Base-by-base conservation (phyloP, 2,113 vertebrate genomes). In the Chiloscyllium plagiosum region DNA sequence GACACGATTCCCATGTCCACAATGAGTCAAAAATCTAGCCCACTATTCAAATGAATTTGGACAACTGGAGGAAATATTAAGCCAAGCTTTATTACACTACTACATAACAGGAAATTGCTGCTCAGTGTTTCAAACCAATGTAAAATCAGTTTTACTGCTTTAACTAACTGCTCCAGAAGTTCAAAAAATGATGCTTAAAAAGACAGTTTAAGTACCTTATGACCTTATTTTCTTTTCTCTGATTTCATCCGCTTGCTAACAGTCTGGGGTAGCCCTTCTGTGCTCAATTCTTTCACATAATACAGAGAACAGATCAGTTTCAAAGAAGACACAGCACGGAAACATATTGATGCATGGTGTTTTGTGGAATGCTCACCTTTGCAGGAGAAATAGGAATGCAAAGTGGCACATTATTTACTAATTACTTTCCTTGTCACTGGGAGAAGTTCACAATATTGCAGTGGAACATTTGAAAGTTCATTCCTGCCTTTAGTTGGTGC, bases 31-130 rank as follows among this genome's bases (percentile, higher is more conserved):
- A 80, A 78, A n/a, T 78, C 72, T 3, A 37, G 13, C n/a, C 12
- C 80, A 22, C 42, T 15, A 19, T 42, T 33, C 37, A 94, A 66
- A 69, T 94, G 29, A 94, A 68, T 5, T 68, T 94, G 65, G 33
- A 94, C 61, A 94, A 94, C 90, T 68, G 89, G 29, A 92, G 37
- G 65, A 94, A 94, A 70, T 70, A 94, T 94, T 70, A 37, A 47
- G 68, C 20, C 12, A 37, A 68, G 68, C 50, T 94, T 94, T 94
- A 94, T 94, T 94, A 70, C 42, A 94, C 66, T 13, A 56, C 52
- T 90, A 61, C 87, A 90, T 69, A 66, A 47, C n/a, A 68, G 37
- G 2, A 68, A 68, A 70, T 20, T 70, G 22, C 68, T 94, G 37
- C n/a, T 94, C 47, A 8, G 19, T 47, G 65, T 22, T 69, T n/a